These are phyloP conservation scores for Serinus canaria DNA, from an alignment of 2,113 vertebrate species.

Conservation along the genomic window DNA sequence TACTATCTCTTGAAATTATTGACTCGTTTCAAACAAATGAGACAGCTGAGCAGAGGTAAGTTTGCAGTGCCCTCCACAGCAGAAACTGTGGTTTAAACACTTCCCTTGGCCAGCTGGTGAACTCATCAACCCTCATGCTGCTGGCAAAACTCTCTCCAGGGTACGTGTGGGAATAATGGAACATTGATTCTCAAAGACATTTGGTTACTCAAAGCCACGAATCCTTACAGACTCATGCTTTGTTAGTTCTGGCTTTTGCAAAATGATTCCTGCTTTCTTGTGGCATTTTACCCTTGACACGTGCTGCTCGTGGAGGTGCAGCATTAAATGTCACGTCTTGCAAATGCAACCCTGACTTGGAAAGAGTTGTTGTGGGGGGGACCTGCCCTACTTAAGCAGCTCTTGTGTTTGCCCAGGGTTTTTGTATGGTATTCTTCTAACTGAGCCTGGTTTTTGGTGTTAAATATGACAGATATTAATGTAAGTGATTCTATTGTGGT, in stretches of 20 bases:
- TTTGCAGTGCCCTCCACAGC: background rate
- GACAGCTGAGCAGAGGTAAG: background rate
- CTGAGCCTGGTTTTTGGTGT: background rate
- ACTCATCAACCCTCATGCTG: background rate
- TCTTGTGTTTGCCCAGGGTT: background rate
- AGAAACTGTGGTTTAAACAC: background rate
- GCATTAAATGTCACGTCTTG: constrained; percentile 15
- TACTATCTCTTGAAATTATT: background rate
- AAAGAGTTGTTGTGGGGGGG: background rate
- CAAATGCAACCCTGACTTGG: background rate
- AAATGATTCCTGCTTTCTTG: constrained; percentile 5
- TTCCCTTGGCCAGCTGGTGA: background rate
- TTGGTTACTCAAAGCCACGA: constrained; percentile 1
- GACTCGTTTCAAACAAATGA: background rate
- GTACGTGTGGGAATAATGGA: background rate
- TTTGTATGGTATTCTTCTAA: background rate
- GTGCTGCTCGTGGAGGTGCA: background rate
- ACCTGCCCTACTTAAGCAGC: background rate
- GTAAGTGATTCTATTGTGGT: background rate
- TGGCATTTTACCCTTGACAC: background rate
- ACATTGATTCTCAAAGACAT: background rate
- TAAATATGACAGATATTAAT: background rate
- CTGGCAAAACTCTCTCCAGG: background rate
- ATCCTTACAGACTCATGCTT: background rate
- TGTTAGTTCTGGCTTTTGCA: constrained; percentile 11